Evolutionary conservation across 2,113 vertebrate species (phyloP), one percentile per base, ranked within the genome.

Genomic region (Anoura caudifer): DNA sequence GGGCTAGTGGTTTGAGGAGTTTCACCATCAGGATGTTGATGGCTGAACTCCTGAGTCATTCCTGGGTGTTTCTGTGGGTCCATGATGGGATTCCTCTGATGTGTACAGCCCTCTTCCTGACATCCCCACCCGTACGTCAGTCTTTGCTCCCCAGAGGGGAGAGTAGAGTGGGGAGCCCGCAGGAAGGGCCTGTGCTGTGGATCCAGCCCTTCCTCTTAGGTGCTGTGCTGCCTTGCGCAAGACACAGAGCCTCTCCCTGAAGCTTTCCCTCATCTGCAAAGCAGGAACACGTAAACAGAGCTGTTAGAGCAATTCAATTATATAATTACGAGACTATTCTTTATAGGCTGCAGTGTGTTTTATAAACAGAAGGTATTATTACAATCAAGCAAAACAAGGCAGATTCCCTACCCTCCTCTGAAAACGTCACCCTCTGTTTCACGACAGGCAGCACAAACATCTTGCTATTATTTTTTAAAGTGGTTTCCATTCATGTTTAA

Each of bases 391-490:
- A 13, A 54, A 85, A 61, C 47, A 67, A 94, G n/a, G 41, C 15
- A n/a, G 2, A 4, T n/a, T 52, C 61, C 63, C 36, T 75, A 43
- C 11, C 17, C n/a, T 17, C 75, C 14, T 79, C 36, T 84, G 69
- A 75, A 82, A 87, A 31, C 36, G 24, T 89, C 38, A 28, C 61
- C 72, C 41, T 76, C 26, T 7, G 16, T 72, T 63, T 91, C 93
- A 12, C 59, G 72, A 69, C 11, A 56, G 41, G 36, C 3, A 2
- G 89, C 14, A 84, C 70, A 16, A 7, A 36, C 5, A 15, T 52
- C n/a, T 28, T 3, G 33, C 89, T 63, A 97, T 96, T 96, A 96
- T 73, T 95, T 97, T 98, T 96, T 96, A 96, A 97, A 97, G 84
- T 73, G 65, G 85, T 95, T 98, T 97, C 96, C 90, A 88, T 63